Evolutionary conservation across 1,140 invertebrate species (phyloP).

Genomic region (Hycleus phaleratus): DNA sequence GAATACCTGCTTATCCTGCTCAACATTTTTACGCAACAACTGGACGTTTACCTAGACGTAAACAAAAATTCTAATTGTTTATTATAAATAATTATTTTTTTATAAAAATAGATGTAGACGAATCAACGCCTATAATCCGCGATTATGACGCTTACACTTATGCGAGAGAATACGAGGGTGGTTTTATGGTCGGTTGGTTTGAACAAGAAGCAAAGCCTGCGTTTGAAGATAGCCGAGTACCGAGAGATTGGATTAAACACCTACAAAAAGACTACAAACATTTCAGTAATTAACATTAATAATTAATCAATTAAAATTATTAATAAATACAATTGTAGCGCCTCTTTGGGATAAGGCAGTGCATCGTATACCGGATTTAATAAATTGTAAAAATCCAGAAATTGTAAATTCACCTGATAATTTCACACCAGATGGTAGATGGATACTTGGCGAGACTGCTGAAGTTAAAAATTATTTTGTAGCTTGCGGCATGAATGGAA

Average conservation of each 20-base stretch:
- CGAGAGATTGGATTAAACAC: conserved; percentile 51
- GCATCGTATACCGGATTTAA: conserved; percentile 57
- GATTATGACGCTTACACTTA: conserved; percentile 66
- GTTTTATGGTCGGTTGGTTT: conserved; percentile 61
- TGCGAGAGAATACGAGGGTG: conserved; percentile 48
- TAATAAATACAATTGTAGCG: conserved; percentile 28
- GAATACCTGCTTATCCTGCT: conserved; percentile 62
- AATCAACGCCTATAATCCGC: conserved; percentile 48
- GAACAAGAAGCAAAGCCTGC: conserved; percentile 57
- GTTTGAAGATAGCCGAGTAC: conserved; percentile 51
- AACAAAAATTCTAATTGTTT: not conserved
- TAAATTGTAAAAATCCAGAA: conserved; percentile 46
- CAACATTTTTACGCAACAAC: conserved; percentile 63
- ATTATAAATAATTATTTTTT: not conserved
- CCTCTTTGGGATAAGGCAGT: conserved; percentile 54
- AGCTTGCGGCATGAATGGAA: conserved; percentile 64
- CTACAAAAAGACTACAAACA: conserved; percentile 54
- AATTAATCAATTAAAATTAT: not conserved
- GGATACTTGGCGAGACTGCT: conserved; percentile 64
- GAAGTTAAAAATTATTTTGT: conserved; percentile 76
- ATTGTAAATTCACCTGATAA: conserved; percentile 65
- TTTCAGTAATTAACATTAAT: conserved; percentile 45
- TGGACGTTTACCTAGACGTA: conserved; percentile 36
- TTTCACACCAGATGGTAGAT: conserved; percentile 66
- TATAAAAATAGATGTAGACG: conserved; percentile 19